Percentiles rank a stretch among this genome's conserved stretches.
Conservation (phyloP, 2,888 invertebrate genomes). For the Epinotia brunnichana region DNA sequence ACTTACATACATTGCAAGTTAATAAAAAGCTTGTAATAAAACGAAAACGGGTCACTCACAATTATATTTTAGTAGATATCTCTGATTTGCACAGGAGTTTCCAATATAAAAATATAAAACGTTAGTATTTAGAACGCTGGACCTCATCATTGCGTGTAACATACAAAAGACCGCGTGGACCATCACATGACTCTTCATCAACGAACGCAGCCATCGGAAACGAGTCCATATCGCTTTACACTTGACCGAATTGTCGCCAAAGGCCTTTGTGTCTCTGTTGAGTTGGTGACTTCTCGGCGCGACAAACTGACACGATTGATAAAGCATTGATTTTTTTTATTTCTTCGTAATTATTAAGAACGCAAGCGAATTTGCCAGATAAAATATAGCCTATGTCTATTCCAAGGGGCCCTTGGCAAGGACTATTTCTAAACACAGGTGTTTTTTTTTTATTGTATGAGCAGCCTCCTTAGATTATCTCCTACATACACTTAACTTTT, state of each 20-base stretch:
- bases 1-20: too few relatives aligned
- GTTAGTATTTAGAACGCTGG: neutral
- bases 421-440: too few relatives aligned
- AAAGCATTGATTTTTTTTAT: neutral
- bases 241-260: conserved; percentile 8
- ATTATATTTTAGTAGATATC: too few relatives aligned
- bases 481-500: too few relatives aligned
- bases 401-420: too few relatives aligned
- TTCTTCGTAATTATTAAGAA: neutral
- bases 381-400: too few relatives aligned
- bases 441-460: too few relatives aligned
- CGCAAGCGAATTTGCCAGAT: too few relatives aligned
- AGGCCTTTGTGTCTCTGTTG: neutral
- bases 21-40: too few relatives aligned
- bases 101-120: neutral
- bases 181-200: neutral
- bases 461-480: too few relatives aligned
- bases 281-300: neutral
- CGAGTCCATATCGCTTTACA: conserved; percentile 5
- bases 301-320: neutral
- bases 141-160: neutral
- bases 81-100: too few relatives aligned
- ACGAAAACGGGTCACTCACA: too few relatives aligned
- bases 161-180: neutral
- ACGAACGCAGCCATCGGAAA: neutral